phyloP scores from a whole-genome alignment of 2,888 invertebrate genomes.

The Thelaira solivaga region DNA sequence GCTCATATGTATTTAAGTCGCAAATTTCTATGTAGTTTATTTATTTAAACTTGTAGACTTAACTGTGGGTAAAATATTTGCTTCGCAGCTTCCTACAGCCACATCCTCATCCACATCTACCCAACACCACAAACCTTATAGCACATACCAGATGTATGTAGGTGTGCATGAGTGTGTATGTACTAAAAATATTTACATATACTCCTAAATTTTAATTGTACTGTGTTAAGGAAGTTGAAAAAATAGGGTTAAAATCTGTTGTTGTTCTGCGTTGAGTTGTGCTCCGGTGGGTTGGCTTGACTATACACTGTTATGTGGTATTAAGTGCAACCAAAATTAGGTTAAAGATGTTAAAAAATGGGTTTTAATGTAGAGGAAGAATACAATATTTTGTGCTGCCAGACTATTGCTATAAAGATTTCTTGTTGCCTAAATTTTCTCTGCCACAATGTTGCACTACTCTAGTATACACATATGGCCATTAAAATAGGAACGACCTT shows the following conservation, averaged over 20 bases:
- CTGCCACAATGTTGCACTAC: too few species aligned
- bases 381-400: conserved; percentile 46
- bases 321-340: conserved; percentile 52
- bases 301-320: conserved; percentile 3
- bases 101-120: neutral
- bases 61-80: conserved; percentile 28
- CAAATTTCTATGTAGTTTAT: conserved; percentile 21
- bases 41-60: conserved; percentile 54
- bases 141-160: neutral
- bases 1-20: conserved; percentile 7
- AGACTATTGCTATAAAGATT: conserved; percentile 32
- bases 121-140: neutral
- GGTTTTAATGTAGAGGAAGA: conserved; percentile 30
- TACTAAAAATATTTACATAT: conserved; percentile 37
- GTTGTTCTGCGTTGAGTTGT: conserved; percentile 23
- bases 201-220: conserved; percentile 55
- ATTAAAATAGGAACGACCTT: too few species aligned
- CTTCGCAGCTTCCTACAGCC: conserved; percentile 10
- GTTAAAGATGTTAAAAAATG: conserved; percentile 54
- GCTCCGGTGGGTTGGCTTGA: neutral
- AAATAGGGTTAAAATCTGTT: conserved; percentile 50
- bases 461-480: too few species aligned
- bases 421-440: neutral
- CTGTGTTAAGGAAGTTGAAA: conserved; percentile 55
- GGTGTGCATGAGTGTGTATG: neutral